phyloP scores from a whole-genome alignment of 2,113 vertebrate species.

The Hydropotes inermis region DNA sequence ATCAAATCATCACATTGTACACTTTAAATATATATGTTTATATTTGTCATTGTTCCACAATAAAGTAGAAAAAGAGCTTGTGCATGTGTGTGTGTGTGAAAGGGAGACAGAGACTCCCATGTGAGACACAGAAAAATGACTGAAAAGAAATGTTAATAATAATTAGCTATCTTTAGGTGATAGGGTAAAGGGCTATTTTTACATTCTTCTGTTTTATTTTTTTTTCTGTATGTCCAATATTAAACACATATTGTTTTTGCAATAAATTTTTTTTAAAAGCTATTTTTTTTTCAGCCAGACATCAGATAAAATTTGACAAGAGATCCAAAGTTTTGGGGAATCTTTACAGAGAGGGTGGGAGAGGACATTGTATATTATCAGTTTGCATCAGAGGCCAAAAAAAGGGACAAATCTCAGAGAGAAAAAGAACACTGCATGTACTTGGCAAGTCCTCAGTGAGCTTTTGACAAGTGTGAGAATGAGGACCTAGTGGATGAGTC shows the following conservation, averaged over 20 bases:
- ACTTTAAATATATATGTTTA: neutral
- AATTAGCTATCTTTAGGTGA: neutral
- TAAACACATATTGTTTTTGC: neutral
- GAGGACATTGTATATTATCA: neutral
- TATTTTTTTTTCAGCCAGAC: neutral
- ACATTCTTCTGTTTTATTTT: neutral
- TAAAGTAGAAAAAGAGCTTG: neutral
- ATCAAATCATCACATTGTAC: neutral
- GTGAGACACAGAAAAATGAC: neutral
- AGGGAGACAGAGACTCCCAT: fast-evolving
- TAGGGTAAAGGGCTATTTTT: neutral
- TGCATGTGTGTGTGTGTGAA: neutral
- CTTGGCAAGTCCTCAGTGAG: neutral
- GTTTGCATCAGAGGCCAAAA: neutral
- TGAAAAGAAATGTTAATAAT: neutral
- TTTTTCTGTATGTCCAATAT: neutral
- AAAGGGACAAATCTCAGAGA: neutral
- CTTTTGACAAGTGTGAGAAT: neutral
- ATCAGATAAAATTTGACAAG: neutral
- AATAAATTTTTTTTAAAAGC: neutral
- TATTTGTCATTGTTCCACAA: neutral
- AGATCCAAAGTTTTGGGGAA: neutral
- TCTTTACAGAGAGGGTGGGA: neutral
- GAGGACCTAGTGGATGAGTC: neutral
- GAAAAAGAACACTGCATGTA: neutral